A percentile compares a stretch with the other conserved stretches of the same genome.
Evolutionary conservation across 2,888 invertebrate species (phyloP).

Genomic region (Heliconius charithonia): DNA sequence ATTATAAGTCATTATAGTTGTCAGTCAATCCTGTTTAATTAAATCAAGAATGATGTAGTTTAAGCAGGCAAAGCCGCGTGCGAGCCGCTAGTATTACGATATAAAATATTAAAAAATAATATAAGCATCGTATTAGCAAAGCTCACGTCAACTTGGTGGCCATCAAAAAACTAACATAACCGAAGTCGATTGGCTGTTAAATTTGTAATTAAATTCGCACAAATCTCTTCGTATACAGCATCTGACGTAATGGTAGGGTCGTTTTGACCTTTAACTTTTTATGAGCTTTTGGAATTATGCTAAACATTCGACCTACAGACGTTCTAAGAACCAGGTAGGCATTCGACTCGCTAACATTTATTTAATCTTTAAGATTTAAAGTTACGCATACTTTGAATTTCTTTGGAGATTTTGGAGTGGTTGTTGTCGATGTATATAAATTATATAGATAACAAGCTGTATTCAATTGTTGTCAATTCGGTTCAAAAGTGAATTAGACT

Average conservation of each 20-base stretch:
- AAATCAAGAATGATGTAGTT: too few relatives aligned
- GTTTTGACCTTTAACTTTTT: slow-evolving; percentile 55
- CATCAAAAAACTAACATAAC: slow-evolving; percentile 17
- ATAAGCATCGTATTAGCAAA: not conserved
- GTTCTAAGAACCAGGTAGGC: slow-evolving; percentile 54
- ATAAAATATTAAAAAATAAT: not conserved
- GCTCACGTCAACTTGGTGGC: not conserved
- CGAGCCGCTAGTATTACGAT: too few relatives aligned
- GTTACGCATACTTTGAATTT: slow-evolving; percentile 39
- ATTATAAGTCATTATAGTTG: too few relatives aligned
- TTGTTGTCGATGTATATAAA: not conserved
- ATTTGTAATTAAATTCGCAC: slow-evolving; percentile 34
- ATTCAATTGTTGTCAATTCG: not conserved
- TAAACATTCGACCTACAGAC: slow-evolving; percentile 60
- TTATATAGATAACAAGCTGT: not conserved
- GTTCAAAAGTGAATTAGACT: not conserved
- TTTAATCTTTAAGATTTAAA: slow-evolving; percentile 38
- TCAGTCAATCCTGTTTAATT: too few relatives aligned
- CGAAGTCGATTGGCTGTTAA: slow-evolving; percentile 23
- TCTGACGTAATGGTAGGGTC: slow-evolving; percentile 51
- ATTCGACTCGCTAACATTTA: slow-evolving; percentile 45
- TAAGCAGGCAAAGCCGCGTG: too few relatives aligned
- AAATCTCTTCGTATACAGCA: slow-evolving; percentile 26
- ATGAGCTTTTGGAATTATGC: slow-evolving; percentile 53
- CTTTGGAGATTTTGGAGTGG: slow-evolving; percentile 24